Percentiles rank a stretch among this genome's conserved stretches.
Conservation (phyloP, 2,797 vertebrate species). For the Galago senegalensis region DNA sequence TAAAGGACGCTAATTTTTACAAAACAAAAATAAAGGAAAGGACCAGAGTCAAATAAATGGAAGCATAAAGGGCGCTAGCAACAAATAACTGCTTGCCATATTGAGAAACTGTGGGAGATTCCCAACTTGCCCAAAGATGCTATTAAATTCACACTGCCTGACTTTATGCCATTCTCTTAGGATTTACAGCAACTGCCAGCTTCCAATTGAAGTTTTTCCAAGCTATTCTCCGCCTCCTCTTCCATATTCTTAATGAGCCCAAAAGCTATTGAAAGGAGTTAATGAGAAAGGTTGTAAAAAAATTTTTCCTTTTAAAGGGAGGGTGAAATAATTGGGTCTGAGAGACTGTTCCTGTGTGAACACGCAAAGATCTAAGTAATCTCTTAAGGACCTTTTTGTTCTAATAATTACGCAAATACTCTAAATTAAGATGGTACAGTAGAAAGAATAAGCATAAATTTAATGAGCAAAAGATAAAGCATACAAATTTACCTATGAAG, state of each 20-base stretch:
- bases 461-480: not conserved
- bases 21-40: conserved; percentile 25
- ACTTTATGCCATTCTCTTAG: conserved; percentile 71
- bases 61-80: conserved; percentile 34
- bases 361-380: conserved; percentile 32
- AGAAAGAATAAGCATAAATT: conserved; percentile 33
- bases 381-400: conserved; percentile 51
- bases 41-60: conserved; percentile 53
- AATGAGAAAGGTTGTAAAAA: conserved; percentile 34
- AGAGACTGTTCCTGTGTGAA: not conserved
- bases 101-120: conserved; percentile 71
- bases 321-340: conserved; percentile 23
- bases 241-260: conserved; percentile 65
- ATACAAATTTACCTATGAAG: conserved; percentile 7
- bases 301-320: conserved; percentile 51
- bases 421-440: conserved; percentile 51
- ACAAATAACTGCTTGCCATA: conserved; percentile 70
- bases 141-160: conserved; percentile 69
- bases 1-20: conserved; percentile 6
- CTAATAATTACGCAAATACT: not conserved
- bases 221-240: conserved; percentile 44
- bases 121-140: conserved; percentile 69
- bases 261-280: conserved; percentile 38
- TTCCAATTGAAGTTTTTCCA: conserved; percentile 53
- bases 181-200: conserved; percentile 67